phyloP scores from a whole-genome alignment of 1,140 invertebrate species.

The Bombus pyrosoma region DNA sequence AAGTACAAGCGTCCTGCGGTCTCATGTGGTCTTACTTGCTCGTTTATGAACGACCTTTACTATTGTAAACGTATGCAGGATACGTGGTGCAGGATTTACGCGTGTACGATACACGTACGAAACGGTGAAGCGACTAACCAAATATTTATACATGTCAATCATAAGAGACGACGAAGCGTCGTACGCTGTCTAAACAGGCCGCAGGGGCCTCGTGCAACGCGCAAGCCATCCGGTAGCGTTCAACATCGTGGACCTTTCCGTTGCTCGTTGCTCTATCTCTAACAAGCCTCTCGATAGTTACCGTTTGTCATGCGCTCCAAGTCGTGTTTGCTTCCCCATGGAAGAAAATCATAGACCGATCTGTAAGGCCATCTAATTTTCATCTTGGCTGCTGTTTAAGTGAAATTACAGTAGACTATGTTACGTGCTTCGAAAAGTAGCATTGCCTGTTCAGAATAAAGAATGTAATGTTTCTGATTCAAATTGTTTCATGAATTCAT shows the following conservation, averaged over 20 bases:
- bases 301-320: constrained; percentile 59
- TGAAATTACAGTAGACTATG: too few species aligned
- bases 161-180: constrained; percentile 65
- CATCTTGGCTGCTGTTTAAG: too few species aligned
- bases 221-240: constrained; percentile 59
- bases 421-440: too few species aligned
- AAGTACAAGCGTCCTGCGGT: constrained; percentile 30
- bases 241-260: constrained; percentile 53
- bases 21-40: constrained; percentile 18
- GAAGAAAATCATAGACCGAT: constrained; percentile 30
- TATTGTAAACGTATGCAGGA: constrained; percentile 39
- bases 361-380: background rate
- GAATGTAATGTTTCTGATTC: too few species aligned
- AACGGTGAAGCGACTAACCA: constrained; percentile 67
- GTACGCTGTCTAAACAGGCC: constrained; percentile 66
- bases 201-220: constrained; percentile 41
- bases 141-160: constrained; percentile 73
- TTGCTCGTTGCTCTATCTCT: constrained; percentile 62
- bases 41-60: background rate
- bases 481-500: too few species aligned
- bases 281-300: constrained; percentile 65
- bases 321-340: constrained; percentile 44
- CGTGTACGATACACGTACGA: constrained; percentile 45
- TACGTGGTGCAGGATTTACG: constrained; percentile 40
- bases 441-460: too few species aligned